phyloP scores from a whole-genome alignment of 2,888 invertebrate species.

The Caenorhabditis virilis region DNA sequence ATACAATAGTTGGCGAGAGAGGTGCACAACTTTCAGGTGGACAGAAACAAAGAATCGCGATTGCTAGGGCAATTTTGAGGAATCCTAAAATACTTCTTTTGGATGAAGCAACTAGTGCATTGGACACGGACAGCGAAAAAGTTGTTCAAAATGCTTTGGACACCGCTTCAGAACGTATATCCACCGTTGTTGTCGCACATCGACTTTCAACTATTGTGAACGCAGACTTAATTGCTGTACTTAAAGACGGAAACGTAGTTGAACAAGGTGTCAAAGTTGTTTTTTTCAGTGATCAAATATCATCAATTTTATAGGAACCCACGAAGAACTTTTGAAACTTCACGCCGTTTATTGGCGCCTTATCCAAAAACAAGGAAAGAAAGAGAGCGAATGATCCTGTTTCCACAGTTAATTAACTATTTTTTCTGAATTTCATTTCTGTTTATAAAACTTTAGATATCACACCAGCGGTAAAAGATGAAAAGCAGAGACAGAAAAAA shows the following conservation, averaged over 20 bases:
- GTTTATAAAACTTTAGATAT: too few relatives aligned
- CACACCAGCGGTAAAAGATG: too few relatives aligned
- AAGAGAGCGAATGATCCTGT: too few relatives aligned
- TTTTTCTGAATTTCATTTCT: too few relatives aligned
- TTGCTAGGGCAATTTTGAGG: constrained; percentile 68
- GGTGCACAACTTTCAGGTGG: constrained; percentile 70
- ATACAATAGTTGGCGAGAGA: constrained; percentile 70
- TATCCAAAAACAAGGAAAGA: constrained; percentile 13
- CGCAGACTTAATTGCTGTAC: constrained; percentile 71
- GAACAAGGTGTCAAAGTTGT: constrained; percentile 12
- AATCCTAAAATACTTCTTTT: constrained; percentile 39
- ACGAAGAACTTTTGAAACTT: constrained; percentile 7
- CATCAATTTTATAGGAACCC: constrained; percentile 8
- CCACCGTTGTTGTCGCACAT: constrained; percentile 71
- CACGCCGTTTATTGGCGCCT: constrained; percentile 13
- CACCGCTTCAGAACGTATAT: constrained; percentile 69
- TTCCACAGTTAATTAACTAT: too few relatives aligned
- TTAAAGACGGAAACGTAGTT: constrained; percentile 66
- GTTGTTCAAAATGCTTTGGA: constrained; percentile 74
- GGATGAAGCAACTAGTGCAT: constrained; percentile 47
- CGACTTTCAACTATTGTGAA: constrained; percentile 71
- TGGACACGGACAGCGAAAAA: constrained; percentile 56
- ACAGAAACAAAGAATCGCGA: constrained; percentile 71
- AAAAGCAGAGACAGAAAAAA: too few relatives aligned
- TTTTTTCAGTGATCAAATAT: not conserved